Evolutionary conservation across 2,888 invertebrate genomes (phyloP), one percentile per base, ranked within the genome.

Genomic region (Eilema griseolum): DNA sequence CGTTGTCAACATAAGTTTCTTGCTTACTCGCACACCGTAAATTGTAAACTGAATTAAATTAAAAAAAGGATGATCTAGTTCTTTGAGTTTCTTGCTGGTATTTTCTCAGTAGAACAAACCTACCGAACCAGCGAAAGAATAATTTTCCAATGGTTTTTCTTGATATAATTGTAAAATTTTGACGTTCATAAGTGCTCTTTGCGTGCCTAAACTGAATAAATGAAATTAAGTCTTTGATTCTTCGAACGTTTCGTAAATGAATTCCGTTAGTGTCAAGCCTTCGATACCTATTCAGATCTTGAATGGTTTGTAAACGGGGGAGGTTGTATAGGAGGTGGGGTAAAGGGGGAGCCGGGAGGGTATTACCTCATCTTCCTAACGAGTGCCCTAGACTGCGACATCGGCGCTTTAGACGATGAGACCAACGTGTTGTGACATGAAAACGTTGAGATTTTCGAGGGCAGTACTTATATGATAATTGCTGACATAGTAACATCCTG

Each of bases 311-410:
- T 63, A 69, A 65, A 64, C 64, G 62, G 41, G 56, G 63, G 16
- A 26, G 26, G 57, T 56, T 52, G 67, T 46, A 61, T 5, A 37
- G 61, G 62, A 52, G 67, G 74, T 41, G 37, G 20, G 60, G 26
- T 5, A 20, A 57, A 28, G 23, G 46, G 56, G 23, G 60, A 63
- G 26, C 23, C n/a, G 68, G 63, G 67, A 70, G 72, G 67, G 70
- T 59, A 76, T 74, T 73, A 71, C 57, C 61, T 83, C 83, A 79
- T 83, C 71, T 83, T 72, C 73, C 76, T 79, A 80, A 80, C 79
- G 80, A 80, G 80, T 75, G 71, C 73, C 71, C 82, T 73, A 73
- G 78, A 69, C 73, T 74, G 75, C 73, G 66, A 61, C 67, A 71
- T 79, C 74, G 70, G 74, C 75, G 77, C 81, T 83, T 83, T 81